Conservation (phyloP, 2,797 vertebrate species). For the Oophaga sylvatica region DNA sequence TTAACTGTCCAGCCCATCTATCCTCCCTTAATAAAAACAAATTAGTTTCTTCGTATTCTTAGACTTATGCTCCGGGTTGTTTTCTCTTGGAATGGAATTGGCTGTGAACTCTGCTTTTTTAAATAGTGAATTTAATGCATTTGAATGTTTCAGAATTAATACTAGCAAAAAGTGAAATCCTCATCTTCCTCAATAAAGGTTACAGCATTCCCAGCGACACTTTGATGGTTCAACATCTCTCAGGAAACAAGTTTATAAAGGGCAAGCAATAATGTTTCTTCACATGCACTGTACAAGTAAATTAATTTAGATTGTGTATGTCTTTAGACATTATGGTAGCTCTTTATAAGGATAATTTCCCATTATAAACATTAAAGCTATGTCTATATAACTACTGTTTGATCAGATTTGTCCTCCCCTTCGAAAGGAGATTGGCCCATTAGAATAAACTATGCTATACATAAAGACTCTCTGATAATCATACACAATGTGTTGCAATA, state of each 20-base stretch:
- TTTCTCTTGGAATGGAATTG: slow-evolving; percentile 55
- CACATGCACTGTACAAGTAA: slow-evolving; percentile 39
- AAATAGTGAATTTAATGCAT: slow-evolving; percentile 55
- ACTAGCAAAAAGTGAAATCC: slow-evolving; percentile 57
- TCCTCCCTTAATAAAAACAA: slow-evolving; percentile 59
- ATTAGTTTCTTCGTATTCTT: slow-evolving; percentile 58
- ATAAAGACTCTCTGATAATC: not conserved
- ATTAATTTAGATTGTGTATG: slow-evolving; percentile 46
- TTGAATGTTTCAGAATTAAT: slow-evolving; percentile 57
- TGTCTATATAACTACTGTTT: not conserved
- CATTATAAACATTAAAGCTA: not conserved
- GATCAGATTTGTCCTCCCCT: not conserved
- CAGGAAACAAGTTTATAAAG: slow-evolving; percentile 53
- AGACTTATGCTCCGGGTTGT: slow-evolving; percentile 47
- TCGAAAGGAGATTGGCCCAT: not conserved
- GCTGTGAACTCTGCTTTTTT: slow-evolving; percentile 49
- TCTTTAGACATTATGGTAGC: not conserved
- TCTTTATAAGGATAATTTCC: slow-evolving; percentile 38
- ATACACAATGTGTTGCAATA: too few species aligned
- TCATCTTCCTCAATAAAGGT: slow-evolving; percentile 55
- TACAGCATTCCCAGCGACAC: slow-evolving; percentile 50
- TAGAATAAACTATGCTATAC: not conserved
- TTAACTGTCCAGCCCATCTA: slow-evolving; percentile 55
- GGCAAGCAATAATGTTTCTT: slow-evolving; percentile 40
- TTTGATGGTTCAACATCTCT: slow-evolving; percentile 43